phyloP scores from a whole-genome alignment of 92 coral and sea anemone species.

The Parazoanthus atlanticus region DNA sequence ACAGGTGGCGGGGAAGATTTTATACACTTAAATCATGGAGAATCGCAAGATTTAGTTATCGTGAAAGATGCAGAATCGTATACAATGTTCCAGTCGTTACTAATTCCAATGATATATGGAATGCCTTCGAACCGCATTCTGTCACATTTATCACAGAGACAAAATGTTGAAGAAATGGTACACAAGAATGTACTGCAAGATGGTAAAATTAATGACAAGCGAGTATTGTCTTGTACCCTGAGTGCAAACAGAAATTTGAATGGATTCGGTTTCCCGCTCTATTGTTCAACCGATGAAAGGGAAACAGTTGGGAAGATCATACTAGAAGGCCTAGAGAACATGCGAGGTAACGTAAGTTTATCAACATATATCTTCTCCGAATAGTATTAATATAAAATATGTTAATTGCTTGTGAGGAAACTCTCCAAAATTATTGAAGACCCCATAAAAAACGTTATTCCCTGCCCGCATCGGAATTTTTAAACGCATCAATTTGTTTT shows the following conservation, averaged over 20 bases:
- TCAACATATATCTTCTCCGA: no score
- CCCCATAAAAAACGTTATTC: no score
- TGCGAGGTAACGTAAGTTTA: conserved; percentile 3
- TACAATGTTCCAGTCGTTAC: conserved; percentile 39
- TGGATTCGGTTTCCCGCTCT: conserved; percentile 31
- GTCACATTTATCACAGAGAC: not conserved
- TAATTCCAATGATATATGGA: conserved; percentile 38
- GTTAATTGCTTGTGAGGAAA: no score
- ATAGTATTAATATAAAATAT: no score
- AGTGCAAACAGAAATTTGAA: conserved; percentile 33
- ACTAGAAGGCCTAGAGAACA: not conserved
- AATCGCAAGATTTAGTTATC: not conserved
- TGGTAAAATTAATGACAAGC: conserved; percentile 4
- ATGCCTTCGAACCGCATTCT: not conserved
- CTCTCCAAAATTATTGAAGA: no score
- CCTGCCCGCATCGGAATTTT: no score
- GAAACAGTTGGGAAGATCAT: conserved; percentile 6
- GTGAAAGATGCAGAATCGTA: conserved; percentile 54
- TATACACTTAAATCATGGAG: not conserved
- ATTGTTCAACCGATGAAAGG: conserved; percentile 1
- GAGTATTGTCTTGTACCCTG: conserved; percentile 14
- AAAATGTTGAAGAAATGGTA: not conserved
- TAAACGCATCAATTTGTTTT: no score
- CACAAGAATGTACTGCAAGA: not conserved
- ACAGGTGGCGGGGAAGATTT: not conserved